phyloP scores from a whole-genome alignment of 2,113 vertebrate genomes.

The Bagarius yarrelli region DNA sequence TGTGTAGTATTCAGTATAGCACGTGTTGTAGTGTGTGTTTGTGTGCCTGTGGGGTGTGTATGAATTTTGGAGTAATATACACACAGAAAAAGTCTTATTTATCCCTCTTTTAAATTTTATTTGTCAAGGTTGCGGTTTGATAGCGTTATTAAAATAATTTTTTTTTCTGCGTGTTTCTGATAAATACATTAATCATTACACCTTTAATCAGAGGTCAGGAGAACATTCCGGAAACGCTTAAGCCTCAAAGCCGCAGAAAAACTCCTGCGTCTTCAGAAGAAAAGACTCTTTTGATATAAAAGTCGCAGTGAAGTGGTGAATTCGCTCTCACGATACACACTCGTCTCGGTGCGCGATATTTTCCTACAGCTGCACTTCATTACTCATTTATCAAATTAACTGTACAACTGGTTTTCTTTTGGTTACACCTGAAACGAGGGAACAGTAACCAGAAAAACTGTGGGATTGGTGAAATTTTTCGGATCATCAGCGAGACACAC shows the following conservation, averaged over 20 bases:
- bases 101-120: neutral
- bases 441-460: neutral
- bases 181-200: slow-evolving; percentile 9
- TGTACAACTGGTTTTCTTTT: neutral
- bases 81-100: neutral
- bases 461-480: neutral
- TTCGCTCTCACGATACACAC: neutral
- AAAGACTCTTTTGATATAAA: neutral
- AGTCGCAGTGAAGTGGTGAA: neutral
- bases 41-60: neutral
- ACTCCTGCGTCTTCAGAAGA: neutral
- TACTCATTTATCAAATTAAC: neutral
- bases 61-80: neutral
- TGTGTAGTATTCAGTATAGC: neutral
- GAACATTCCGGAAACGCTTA: neutral
- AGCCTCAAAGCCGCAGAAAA: neutral
- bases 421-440: neutral
- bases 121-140: slow-evolving; percentile 12
- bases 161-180: slow-evolving; percentile 1
- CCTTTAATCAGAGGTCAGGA: neutral
- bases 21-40: neutral
- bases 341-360: neutral
- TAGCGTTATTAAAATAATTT: slow-evolving; percentile 3
- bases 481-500: slow-evolving; percentile 20
- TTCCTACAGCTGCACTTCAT: neutral